A percentile compares a stretch with the other conserved stretches of the same genome.
Evolutionary conservation across 2,797 vertebrate genomes (phyloP).

Genomic region (Pseudochirops corinnae): DNA sequence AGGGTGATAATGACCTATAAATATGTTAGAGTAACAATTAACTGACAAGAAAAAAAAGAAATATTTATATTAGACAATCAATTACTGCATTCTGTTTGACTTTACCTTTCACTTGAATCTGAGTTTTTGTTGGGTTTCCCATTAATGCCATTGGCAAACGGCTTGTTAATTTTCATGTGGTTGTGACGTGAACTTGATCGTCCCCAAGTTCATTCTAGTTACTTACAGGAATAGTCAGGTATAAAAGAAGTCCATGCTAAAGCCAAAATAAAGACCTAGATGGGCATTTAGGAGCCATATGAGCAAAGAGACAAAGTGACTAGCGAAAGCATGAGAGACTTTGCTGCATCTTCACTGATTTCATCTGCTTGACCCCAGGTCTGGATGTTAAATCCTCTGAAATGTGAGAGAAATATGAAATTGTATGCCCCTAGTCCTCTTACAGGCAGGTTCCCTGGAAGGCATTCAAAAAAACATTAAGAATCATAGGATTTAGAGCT

Average conservation of each 20-base stretch:
- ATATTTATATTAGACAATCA: slow-evolving; percentile 59
- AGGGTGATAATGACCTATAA: slow-evolving; percentile 71
- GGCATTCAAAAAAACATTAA: background rate
- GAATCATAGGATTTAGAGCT: background rate
- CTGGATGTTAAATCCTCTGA: background rate
- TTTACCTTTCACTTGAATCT: background rate
- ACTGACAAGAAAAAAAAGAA: slow-evolving; percentile 45
- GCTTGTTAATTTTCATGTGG: background rate
- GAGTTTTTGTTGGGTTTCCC: background rate
- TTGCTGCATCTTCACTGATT: background rate
- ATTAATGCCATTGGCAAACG: background rate
- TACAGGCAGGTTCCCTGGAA: background rate
- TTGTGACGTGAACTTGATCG: background rate
- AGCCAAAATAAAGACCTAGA: background rate
- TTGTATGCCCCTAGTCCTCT: background rate
- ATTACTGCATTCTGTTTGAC: slow-evolving; percentile 41
- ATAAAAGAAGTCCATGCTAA: background rate
- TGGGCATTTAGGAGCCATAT: background rate
- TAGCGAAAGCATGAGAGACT: background rate
- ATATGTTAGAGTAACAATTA: slow-evolving; percentile 70
- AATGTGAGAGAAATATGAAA: background rate
- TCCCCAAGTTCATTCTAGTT: background rate
- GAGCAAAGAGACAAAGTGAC: background rate
- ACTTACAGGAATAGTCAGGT: background rate
- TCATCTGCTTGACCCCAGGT: background rate